phyloP scores from a whole-genome alignment of 2,888 invertebrate species.

The Temnothorax ravouxi region DNA sequence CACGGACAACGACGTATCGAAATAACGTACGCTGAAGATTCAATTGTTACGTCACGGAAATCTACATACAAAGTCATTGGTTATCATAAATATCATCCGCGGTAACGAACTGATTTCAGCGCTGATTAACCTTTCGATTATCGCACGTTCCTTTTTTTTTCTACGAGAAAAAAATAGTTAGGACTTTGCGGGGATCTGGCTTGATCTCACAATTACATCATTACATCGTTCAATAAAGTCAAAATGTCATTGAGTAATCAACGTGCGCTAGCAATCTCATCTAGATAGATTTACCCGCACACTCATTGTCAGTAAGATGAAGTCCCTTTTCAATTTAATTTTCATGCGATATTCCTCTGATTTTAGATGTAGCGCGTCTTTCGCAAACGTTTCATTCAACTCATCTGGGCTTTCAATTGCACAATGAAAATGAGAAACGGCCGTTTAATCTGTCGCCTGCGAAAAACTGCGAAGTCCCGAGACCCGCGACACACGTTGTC shows the following conservation, averaged over 20 bases:
- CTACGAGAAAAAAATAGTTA: not conserved
- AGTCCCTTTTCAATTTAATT: not conserved
- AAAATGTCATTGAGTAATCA: slow-evolving; percentile 20
- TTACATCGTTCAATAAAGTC: not conserved
- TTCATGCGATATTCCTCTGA: not conserved
- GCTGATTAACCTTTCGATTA: slow-evolving; percentile 16
- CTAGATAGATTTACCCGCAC: not conserved
- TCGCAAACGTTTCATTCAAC: slow-evolving; percentile 2
- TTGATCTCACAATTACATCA: slow-evolving; percentile 22
- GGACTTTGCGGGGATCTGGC: not conserved
- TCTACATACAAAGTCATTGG: slow-evolving; percentile 38
- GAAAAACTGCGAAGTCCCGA: not conserved
- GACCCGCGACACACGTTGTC: slow-evolving; percentile 68
- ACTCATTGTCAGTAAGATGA: not conserved
- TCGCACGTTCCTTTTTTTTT: not conserved
- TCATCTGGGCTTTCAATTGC: not conserved
- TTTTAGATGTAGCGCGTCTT: not conserved
- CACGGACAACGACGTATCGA: slow-evolving; percentile 11
- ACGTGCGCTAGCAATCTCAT: not conserved
- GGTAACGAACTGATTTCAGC: slow-evolving; percentile 16
- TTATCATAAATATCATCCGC: slow-evolving; percentile 50
- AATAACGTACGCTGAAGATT: slow-evolving; percentile 32
- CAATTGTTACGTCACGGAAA: slow-evolving; percentile 40
- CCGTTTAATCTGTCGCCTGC: not conserved
- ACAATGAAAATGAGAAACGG: not conserved